These are phyloP conservation scores for Lynx canadensis DNA, from an alignment of 2,113 vertebrate species.

Conservation along the genomic window DNA sequence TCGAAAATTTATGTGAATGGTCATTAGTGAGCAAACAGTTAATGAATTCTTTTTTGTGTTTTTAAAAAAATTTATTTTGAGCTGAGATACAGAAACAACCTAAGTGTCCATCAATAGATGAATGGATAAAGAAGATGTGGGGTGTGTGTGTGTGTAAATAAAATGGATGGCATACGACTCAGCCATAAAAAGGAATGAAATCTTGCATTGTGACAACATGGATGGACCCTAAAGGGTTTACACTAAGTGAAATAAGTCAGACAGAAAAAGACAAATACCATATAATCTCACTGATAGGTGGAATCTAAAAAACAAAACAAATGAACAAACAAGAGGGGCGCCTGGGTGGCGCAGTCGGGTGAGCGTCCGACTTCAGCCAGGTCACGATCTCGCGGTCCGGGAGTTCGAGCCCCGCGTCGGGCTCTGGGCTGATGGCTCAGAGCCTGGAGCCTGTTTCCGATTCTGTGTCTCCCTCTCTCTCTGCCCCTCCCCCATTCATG, in stretches of 20 bases:
- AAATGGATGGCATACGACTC: not conserved
- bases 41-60: not conserved
- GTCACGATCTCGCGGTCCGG: too few relatives aligned
- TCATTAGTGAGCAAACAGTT: not conserved
- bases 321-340: not conserved
- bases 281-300: not conserved
- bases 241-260: not conserved
- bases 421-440: too few relatives aligned
- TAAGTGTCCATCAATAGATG: not conserved
- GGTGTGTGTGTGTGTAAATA: not conserved
- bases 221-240: not conserved
- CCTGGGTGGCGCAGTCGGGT: too few relatives aligned
- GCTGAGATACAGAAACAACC: not conserved
- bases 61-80: not conserved
- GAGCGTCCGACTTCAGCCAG: too few relatives aligned
- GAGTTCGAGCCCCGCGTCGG: too few relatives aligned
- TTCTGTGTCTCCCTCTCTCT: too few relatives aligned
- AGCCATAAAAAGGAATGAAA: not conserved
- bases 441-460: too few relatives aligned
- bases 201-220: not conserved
- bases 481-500: too few relatives aligned
- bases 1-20: not conserved
- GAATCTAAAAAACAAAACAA: not conserved
- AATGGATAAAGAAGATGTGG: not conserved
- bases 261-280: not conserved